Conservation (phyloP, 30 jellyfish, hydroid and myxozoan genomes). For the Morbakka virulenta region DNA sequence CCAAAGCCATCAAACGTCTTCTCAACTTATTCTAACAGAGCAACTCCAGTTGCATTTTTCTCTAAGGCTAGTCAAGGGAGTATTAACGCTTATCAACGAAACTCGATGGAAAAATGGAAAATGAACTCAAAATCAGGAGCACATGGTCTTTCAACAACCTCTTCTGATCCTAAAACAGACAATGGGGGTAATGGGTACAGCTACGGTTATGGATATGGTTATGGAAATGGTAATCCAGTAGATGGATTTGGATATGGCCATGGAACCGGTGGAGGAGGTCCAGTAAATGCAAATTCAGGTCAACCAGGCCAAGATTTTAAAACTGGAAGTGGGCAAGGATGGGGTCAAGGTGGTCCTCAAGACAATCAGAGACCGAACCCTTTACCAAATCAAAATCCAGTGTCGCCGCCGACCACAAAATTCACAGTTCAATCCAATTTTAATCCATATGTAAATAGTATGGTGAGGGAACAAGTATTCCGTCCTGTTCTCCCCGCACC, state of each 20-base stretch:
- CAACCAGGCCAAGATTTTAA: constrained; percentile 52
- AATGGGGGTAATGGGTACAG: constrained; percentile 66
- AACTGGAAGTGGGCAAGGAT: constrained; percentile 51
- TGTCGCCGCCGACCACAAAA: constrained; percentile 13
- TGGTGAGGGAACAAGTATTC: not conserved
- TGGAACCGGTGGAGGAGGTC: constrained; percentile 76
- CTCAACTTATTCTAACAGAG: not conserved
- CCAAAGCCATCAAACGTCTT: not conserved
- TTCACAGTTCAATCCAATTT: too few species aligned
- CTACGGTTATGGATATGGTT: constrained; percentile 73
- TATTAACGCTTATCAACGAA: not conserved
- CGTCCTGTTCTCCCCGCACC: not conserved
- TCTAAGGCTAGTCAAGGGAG: not conserved
- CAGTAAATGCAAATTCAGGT: constrained; percentile 32
- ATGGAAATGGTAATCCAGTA: constrained; percentile 56
- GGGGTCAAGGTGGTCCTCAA: constrained; percentile 77
- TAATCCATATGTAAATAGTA: too few species aligned
- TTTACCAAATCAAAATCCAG: constrained; percentile 44
- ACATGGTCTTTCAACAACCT: not conserved
- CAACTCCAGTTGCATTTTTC: too few species aligned
- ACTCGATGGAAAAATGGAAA: not conserved
- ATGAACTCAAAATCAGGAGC: not conserved
- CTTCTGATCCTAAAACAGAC: constrained; percentile 57
- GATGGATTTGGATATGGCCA: constrained; percentile 79
- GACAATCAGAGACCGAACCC: constrained; percentile 26